These are phyloP conservation scores for Paratilapia polleni DNA, from an alignment of 2,113 vertebrate genomes.

Conservation along the genomic window DNA sequence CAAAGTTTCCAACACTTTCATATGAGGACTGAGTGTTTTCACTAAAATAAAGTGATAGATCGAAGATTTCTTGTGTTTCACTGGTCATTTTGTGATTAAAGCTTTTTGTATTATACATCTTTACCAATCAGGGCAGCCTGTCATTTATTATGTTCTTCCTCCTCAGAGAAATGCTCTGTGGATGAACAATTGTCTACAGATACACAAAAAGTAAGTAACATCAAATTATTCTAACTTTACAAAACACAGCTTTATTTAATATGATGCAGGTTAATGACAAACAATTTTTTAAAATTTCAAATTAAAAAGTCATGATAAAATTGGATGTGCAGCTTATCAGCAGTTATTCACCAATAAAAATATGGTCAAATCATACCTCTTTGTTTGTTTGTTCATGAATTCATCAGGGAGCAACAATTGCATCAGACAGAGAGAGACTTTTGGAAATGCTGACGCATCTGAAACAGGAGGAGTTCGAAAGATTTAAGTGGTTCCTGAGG, in stretches of 20 bases:
- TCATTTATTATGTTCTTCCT: neutral
- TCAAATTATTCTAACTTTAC: neutral
- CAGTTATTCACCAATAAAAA: accelerated
- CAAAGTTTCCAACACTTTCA: too few relatives aligned
- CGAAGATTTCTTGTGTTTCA: too few relatives aligned
- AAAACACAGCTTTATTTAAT: neutral
- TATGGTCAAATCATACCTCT: neutral
- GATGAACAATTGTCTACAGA: neutral
- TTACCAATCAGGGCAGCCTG: neutral
- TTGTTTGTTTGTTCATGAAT: neutral
- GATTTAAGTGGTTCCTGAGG: neutral
- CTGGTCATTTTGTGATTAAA: too few relatives aligned
- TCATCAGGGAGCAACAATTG: neutral
- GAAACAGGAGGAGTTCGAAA: neutral
- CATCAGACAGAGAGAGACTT: neutral
- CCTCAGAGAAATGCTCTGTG: neutral
- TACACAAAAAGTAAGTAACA: neutral
- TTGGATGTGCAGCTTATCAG: neutral
- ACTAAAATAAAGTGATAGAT: too few relatives aligned
- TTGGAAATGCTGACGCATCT: neutral
- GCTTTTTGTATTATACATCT: neutral
- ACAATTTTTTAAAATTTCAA: neutral
- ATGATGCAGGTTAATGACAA: neutral
- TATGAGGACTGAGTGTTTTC: too few relatives aligned
- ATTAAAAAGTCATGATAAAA: neutral